These are phyloP conservation scores for Automeris io DNA, from an alignment of 2,888 invertebrate genomes.

Conservation along the genomic window DNA sequence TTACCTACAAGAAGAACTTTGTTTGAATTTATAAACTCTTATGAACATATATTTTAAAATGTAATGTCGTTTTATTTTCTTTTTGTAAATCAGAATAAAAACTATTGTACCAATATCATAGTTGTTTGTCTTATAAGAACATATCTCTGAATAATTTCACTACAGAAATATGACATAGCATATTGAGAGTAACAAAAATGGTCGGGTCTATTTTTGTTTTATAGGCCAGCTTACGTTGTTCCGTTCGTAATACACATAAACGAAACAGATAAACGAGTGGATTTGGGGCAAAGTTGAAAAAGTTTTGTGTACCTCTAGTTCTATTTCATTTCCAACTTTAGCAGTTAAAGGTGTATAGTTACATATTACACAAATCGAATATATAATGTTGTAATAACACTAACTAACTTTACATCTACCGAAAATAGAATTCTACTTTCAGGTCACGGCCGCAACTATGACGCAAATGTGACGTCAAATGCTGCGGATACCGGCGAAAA, in stretches of 20 bases:
- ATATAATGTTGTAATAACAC: neutral
- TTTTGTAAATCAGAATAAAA: neutral
- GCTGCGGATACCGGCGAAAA: neutral
- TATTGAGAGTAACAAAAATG: neutral
- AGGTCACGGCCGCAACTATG: slow-evolving; percentile 1
- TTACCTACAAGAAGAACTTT: no score
- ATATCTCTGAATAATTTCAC: neutral
- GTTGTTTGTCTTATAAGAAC: neutral
- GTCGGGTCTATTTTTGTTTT: neutral
- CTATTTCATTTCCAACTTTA: neutral
- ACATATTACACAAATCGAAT: no score
- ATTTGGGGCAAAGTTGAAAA: slow-evolving; percentile 1
- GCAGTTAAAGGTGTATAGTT: slow-evolving; percentile 1
- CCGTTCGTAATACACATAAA: neutral
- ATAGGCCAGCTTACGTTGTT: neutral
- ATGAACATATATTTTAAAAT: no score
- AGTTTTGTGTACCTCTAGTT: neutral
- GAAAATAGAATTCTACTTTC: slow-evolving; percentile 1
- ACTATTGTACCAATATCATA: neutral
- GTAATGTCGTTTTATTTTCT: no score
- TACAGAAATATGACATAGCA: neutral
- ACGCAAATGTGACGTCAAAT: slow-evolving; percentile 3
- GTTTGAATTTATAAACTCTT: no score
- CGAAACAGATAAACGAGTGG: neutral
- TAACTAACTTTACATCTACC: neutral